Evolutionary conservation across 2,797 vertebrate species (phyloP).

Genomic region (Amniataba percoides): DNA sequence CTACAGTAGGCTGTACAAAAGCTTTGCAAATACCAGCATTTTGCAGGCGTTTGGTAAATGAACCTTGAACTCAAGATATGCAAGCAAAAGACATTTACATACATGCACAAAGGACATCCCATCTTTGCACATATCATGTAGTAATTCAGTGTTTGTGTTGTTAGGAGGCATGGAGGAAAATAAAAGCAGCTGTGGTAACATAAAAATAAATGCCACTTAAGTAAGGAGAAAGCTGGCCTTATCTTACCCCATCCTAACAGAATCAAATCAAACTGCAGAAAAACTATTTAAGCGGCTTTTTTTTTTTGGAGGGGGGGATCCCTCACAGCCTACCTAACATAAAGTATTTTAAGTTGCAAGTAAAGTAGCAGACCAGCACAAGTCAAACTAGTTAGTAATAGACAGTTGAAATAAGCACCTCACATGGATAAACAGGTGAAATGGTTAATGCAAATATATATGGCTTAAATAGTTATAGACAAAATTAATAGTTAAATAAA

Average conservation of each 20-base stretch:
- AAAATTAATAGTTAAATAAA: too few relatives aligned
- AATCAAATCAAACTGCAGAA: too few relatives aligned
- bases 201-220: slow-evolving; percentile 24
- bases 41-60: background rate
- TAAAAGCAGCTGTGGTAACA: slow-evolving; percentile 27
- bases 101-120: background rate
- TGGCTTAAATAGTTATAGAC: too few relatives aligned
- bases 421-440: too few relatives aligned
- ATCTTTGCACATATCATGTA: background rate
- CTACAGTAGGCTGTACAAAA: background rate
- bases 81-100: background rate
- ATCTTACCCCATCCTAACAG: slow-evolving; percentile 12
- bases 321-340: background rate
- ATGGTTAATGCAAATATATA: too few relatives aligned
- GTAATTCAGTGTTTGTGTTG: background rate
- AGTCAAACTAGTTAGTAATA: too few relatives aligned
- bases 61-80: background rate
- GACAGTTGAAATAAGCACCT: too few relatives aligned
- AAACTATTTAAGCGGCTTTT: too few relatives aligned
- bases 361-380: background rate
- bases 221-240: background rate
- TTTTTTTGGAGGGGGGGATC: background rate
- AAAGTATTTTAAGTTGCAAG: background rate
- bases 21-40: background rate
- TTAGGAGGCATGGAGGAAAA: slow-evolving; percentile 5